These are phyloP conservation scores for Oligia fasciuncula DNA, from an alignment of 2,888 invertebrate genomes.

Conservation along the genomic window DNA sequence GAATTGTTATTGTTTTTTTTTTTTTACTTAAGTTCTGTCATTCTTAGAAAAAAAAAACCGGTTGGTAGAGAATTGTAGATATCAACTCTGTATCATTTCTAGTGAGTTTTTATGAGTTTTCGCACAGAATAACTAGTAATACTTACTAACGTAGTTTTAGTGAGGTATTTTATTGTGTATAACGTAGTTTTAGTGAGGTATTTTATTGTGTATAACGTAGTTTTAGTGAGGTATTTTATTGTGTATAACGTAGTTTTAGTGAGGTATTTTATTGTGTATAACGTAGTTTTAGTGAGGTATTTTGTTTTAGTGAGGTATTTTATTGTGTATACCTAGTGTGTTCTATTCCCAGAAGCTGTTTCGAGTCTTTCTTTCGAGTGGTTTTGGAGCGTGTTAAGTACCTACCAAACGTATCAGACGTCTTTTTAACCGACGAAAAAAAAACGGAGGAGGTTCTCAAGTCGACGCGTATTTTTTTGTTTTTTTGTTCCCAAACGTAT, in stretches of 20 bases:
- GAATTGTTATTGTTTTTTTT: conserved; percentile 1
- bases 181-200: too few relatives aligned
- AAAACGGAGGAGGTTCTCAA: too few relatives aligned
- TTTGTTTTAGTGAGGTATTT: too few relatives aligned
- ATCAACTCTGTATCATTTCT: background rate
- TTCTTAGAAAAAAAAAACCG: background rate
- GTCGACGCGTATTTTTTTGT: too few relatives aligned
- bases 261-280: background rate
- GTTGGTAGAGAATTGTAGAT: background rate
- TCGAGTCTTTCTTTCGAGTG: too few relatives aligned
- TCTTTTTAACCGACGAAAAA: background rate
- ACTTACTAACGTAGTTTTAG: too few relatives aligned
- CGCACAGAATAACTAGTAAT: background rate
- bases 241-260: too few relatives aligned
- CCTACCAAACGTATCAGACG: too few relatives aligned
- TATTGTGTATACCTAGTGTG: background rate
- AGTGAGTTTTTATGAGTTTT: background rate
- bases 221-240: background rate
- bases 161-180: background rate
- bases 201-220: background rate
- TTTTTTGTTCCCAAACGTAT: too few relatives aligned
- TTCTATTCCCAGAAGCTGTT: background rate
- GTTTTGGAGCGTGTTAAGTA: background rate
- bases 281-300: too few relatives aligned
- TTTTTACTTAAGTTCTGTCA: background rate